Evolutionary conservation across 2,113 vertebrate species (phyloP), one percentile per base, ranked within the genome.

Genomic region (Toxostoma redivivum): DNA sequence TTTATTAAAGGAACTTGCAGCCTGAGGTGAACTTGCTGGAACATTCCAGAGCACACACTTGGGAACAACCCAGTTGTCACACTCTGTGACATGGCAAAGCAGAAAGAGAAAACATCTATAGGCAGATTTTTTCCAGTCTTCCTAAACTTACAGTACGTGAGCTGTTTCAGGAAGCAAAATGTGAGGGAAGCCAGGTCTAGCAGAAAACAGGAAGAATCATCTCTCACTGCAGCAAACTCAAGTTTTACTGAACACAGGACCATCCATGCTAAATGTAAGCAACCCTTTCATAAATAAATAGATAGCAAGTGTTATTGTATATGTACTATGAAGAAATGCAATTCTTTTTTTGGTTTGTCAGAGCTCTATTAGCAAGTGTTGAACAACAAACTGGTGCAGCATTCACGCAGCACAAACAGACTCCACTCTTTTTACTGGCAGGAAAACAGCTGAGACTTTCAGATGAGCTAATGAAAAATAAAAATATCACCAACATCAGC

Each of bases 401-500:
- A 77, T 14, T 37, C 2, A 1, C 0, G 0, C 23, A 79, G 56
- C 30, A n/a, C 64, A 76, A 51, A 58, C 61, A 81, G 57, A 48
- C 64, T 66, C 58, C 62, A 66, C 73, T 45, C 81, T 90, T 78
- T 8, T 5, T 37, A 48, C 31, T 66, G 88, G 54, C 64, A 81
- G 47, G 62, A 77, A 86, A 88, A 62, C 60, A 92, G 71, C 71
- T 65, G 79, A 88, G 40, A 44, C 22, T 80, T 93, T 73, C 66
- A 88, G 44, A 88, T 44, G 40, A 85, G 40, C 62, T 82, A 74
- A 93, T 37, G 57, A 94, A 71, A 94, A 94, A 84, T 62, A 92
- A 84, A 92, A 94, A 38, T 67, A 87, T 40, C 64, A 73, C 85
- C 60, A 82, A 38, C 64, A 77, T 82, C 94, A 86, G 54, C 58